phyloP scores from a whole-genome alignment of 2,113 vertebrate species.

The Uria aalge region DNA sequence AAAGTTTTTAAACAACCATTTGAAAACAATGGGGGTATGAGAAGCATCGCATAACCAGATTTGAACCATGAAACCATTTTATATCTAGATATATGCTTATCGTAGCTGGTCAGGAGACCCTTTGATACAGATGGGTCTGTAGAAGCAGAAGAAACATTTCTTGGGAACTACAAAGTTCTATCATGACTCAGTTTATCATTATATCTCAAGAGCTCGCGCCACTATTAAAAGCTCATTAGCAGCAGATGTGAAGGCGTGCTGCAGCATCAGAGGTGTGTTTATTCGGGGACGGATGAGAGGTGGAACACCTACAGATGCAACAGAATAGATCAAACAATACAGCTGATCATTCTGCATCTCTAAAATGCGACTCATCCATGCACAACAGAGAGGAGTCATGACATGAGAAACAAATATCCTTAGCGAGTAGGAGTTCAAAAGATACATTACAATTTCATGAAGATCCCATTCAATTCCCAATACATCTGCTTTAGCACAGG shows the following conservation, averaged over 20 bases:
- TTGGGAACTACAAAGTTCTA: not conserved
- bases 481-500: not conserved
- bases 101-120: not conserved
- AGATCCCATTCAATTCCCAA: not conserved
- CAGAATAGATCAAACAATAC: not conserved
- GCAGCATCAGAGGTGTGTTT: not conserved
- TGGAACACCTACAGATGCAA: not conserved
- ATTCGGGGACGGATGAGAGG: not conserved
- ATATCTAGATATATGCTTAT: rapidly evolving
- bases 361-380: not conserved
- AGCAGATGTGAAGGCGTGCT: not conserved
- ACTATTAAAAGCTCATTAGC: not conserved
- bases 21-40: not conserved
- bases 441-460: not conserved
- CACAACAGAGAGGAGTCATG: not conserved
- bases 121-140: not conserved
- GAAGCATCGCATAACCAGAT: not conserved
- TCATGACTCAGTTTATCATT: not conserved
- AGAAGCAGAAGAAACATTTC: not conserved
- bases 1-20: not conserved
- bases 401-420: not conserved
- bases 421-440: rapidly evolving
- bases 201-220: not conserved
- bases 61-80: not conserved
- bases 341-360: not conserved